Percentiles rank a stretch among this genome's conserved stretches.
phyloP scores from a whole-genome alignment of 2,113 vertebrate genomes.

The Oxygymnocypris stewartii region DNA sequence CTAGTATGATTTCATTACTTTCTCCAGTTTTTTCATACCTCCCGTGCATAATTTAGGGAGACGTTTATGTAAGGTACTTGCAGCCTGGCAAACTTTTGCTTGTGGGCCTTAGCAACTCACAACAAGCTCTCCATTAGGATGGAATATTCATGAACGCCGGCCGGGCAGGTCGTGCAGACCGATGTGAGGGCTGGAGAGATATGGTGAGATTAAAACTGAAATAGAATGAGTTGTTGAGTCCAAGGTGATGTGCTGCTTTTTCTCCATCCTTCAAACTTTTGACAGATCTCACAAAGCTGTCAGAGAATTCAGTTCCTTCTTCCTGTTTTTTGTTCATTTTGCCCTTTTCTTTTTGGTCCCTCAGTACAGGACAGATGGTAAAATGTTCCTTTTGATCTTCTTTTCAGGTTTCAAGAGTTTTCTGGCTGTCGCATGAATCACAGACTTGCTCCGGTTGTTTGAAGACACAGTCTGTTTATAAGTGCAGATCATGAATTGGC shows the following conservation, averaged over 20 bases:
- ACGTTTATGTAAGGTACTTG: conserved; percentile 67
- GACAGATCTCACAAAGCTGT: conserved; percentile 7
- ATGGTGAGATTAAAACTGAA: conserved; percentile 18
- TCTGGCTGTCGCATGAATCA: conserved; percentile 15
- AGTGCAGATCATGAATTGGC: conserved; percentile 28
- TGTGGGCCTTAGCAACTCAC: conserved; percentile 51
- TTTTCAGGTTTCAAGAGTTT: conserved; percentile 19
- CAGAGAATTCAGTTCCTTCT: conserved; percentile 35
- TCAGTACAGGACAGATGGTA: conserved; percentile 26
- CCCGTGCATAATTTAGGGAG: conserved; percentile 41
- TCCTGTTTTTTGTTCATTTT: conserved; percentile 30
- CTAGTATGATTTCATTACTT: conserved; percentile 19
- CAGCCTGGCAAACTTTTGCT: conserved; percentile 51
- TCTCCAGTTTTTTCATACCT: conserved; percentile 24
- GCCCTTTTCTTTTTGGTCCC: conserved; percentile 23
- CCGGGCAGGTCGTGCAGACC: conserved; percentile 55
- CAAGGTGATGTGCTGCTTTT: conserved; percentile 27
- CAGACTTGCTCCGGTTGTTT: conserved; percentile 5
- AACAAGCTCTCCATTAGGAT: conserved; percentile 49
- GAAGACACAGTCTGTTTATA: conserved; percentile 27
- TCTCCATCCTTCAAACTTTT: conserved; percentile 19
- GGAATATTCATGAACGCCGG: conserved; percentile 70
- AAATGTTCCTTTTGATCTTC: conserved; percentile 43
- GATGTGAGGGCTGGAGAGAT: conserved; percentile 34
- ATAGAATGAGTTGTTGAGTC: conserved; percentile 1